Base-by-base conservation (phyloP, 2,113 vertebrate genomes). In the Mungos mungo region DNA sequence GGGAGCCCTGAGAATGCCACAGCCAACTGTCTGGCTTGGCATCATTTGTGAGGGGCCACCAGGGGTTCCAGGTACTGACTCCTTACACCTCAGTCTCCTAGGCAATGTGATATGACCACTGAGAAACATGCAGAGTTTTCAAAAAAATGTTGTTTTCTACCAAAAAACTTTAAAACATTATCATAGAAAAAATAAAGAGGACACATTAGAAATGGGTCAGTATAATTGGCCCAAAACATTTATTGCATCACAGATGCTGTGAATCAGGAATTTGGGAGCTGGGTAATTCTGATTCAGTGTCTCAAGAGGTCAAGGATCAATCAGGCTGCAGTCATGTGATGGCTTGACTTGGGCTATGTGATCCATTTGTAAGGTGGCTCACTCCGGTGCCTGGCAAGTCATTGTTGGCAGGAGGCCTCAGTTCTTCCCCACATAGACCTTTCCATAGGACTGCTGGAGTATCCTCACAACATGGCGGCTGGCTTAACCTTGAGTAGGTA, bases 81-180 rank as follows among this genome's bases (percentile, higher is more conserved):
- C 52, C 77, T 94, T 87, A 85, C 72, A 66, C 19, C 27, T 86
- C 66, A 84, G 35, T 88, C 63, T 98, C 63, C 86, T 92, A 77
- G 16, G 21, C 54, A 71, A n/a, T 85, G 52, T 82, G 84, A 66
- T 63, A 68, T 38, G 50, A 86, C 91, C 66, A n/a, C 33, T 38
- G 63, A 93, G 72, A 76, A 96, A 91, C 19, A 95, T 94, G 35
- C 50, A 88, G 33, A 47, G 21, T 41, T n/a, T 54, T 97, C 76
- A 85, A 80, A 80, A 97, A 97, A 79, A 47, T 41, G 76, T 66
- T 79, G 33, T 19, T 88, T 81, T 52, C 76, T 88, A 38, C 31
- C 60, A 66, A 77, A 77, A 76, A 41, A 25, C 69, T 79, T 57
- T 25, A 1, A 71, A 50, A 71, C 29, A 60, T n/a, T 69, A 80